phyloP scores from a whole-genome alignment of 2,113 vertebrate genomes.

The Archilochus colubris region DNA sequence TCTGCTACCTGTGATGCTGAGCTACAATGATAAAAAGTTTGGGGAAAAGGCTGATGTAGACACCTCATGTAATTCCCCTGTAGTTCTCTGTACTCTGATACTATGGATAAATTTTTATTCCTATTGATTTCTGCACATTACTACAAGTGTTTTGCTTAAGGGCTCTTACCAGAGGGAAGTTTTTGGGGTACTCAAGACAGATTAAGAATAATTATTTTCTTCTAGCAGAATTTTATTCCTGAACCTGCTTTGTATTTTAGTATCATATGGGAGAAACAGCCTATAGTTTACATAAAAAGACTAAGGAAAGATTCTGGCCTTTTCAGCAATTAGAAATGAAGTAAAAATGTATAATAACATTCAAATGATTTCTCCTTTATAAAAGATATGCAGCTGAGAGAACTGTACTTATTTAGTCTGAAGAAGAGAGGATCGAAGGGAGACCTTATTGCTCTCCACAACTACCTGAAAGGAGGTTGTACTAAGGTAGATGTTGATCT shows the following conservation, averaged over 20 bases:
- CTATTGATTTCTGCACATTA: neutral
- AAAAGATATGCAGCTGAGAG: neutral
- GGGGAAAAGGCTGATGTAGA: neutral
- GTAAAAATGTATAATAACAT: neutral
- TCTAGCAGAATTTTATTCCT: neutral
- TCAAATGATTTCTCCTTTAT: neutral
- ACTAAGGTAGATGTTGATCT: too few species aligned
- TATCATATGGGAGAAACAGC: neutral
- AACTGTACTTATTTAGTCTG: too few species aligned
- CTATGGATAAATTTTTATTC: too few species aligned
- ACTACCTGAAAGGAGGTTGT: too few species aligned
- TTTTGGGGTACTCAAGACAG: neutral
- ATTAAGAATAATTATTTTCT: neutral
- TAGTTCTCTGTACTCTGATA: neutral
- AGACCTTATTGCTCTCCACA: too few species aligned
- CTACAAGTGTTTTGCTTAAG: neutral
- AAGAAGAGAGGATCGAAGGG: too few species aligned
- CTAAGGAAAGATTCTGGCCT: neutral
- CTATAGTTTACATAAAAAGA: neutral
- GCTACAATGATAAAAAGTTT: neutral
- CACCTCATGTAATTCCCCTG: accelerated
- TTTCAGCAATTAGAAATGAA: neutral
- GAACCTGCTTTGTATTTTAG: neutral
- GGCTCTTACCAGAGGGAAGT: neutral
- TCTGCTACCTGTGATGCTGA: neutral